A percentile compares a stretch with the other conserved stretches of the same genome.
phyloP scores from a whole-genome alignment of 2,888 invertebrate species.

The Trichogramma evanescens region DNA sequence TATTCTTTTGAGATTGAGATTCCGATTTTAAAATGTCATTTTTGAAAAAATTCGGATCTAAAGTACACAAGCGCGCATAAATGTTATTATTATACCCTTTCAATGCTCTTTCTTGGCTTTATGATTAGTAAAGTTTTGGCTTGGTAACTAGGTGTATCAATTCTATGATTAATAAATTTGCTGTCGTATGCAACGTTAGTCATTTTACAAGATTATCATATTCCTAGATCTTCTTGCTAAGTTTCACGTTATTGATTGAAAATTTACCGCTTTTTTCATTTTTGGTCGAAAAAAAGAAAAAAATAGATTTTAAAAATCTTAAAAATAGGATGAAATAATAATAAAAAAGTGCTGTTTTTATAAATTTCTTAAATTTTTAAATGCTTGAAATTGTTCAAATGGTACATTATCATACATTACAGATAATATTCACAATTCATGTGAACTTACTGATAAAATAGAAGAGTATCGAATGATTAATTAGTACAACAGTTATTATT shows the following conservation, averaged over 20 bases:
- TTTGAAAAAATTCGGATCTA: background rate
- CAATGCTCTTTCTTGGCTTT: constrained; percentile 16
- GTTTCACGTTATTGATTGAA: background rate
- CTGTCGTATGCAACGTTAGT: background rate
- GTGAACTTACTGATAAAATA: no score
- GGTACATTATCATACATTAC: no score
- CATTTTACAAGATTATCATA: no score
- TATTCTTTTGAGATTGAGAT: background rate
- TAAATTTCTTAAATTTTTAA: background rate
- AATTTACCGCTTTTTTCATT: background rate
- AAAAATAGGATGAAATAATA: background rate
- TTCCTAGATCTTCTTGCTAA: background rate
- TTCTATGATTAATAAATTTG: constrained; percentile 35
- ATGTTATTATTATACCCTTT: no score
- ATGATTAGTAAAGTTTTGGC: constrained; percentile 39
- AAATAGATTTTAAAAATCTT: background rate
- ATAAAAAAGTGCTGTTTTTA: background rate
- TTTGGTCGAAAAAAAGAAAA: background rate
- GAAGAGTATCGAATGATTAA: no score
- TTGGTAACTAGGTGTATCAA: constrained; percentile 40
- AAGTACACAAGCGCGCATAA: no score
- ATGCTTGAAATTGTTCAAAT: no score
- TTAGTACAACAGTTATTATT: no score
- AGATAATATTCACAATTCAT: no score
- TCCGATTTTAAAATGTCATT: background rate